These are phyloP conservation scores for Drosophila leontia DNA, from an alignment of 1,140 invertebrate species.

Conservation along the genomic window DNA sequence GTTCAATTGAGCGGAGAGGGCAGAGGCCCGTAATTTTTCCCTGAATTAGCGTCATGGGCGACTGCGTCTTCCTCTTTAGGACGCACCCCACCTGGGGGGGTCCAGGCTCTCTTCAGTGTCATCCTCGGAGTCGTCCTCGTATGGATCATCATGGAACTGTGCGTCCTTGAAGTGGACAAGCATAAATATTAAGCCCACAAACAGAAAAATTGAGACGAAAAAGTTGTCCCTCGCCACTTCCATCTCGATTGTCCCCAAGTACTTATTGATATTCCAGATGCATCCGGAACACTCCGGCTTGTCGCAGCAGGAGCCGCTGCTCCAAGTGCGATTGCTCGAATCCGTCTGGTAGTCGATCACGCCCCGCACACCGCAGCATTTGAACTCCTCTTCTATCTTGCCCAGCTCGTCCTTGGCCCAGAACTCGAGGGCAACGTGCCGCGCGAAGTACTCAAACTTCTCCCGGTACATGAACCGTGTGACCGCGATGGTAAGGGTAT, in stretches of 20 bases:
- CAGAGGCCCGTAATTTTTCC: conserved; percentile 52
- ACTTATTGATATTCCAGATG: background rate
- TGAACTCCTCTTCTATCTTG: conserved; percentile 32
- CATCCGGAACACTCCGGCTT: conserved; percentile 43
- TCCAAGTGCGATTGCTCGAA: conserved; percentile 44
- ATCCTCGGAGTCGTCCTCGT: conserved; percentile 17
- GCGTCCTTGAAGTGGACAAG: background rate
- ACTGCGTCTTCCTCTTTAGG: background rate
- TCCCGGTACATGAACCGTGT: conserved; percentile 11
- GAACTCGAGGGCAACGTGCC: conserved; percentile 23
- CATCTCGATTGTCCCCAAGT: conserved; percentile 37
- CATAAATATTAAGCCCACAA: conserved; percentile 32
- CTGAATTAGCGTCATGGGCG: conserved; percentile 29
- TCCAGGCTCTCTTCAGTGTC: background rate
- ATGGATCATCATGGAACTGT: conserved; percentile 23
- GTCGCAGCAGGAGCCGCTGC: conserved; percentile 43
- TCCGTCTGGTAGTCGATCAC: conserved; percentile 38
- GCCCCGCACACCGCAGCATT: conserved; percentile 55
- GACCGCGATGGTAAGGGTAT: conserved; percentile 23
- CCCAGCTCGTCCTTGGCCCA: conserved; percentile 22
- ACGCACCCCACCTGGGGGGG: background rate
- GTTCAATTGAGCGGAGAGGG: conserved; percentile 68
- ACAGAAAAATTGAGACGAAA: conserved; percentile 25
- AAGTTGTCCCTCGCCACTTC: conserved; percentile 66
- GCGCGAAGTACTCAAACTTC: conserved; percentile 17